Conservation (phyloP, 2,113 vertebrate species). For the Apteryx owenii region DNA sequence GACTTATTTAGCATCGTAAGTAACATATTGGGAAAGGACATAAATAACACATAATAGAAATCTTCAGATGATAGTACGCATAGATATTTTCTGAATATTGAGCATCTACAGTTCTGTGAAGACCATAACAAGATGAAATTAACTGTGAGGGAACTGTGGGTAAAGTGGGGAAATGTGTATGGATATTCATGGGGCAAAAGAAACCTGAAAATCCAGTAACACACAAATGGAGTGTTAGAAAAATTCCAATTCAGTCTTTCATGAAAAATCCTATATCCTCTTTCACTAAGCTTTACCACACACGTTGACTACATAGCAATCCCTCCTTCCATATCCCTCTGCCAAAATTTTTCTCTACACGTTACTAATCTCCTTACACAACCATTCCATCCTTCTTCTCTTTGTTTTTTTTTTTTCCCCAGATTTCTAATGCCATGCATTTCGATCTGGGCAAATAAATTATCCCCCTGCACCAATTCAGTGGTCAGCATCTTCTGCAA, state of each 20-base stretch:
- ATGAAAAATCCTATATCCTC: not conserved
- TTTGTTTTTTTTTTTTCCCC: too few species aligned
- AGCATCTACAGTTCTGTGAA: not conserved
- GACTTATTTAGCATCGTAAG: not conserved
- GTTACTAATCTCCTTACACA: not conserved
- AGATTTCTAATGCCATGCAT: not conserved
- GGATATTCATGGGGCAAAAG: not conserved
- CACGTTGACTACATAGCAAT: not conserved
- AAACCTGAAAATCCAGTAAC: not conserved
- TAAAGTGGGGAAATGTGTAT: not conserved
- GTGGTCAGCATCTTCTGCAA: not conserved
- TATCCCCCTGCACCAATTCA: not conserved
- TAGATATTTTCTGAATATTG: not conserved
- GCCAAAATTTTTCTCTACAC: not conserved
- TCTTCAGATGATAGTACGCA: not conserved
- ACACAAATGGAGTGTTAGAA: not conserved
- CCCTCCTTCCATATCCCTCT: not conserved
- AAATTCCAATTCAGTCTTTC: not conserved
- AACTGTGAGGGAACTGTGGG: not conserved
- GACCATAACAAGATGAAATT: not conserved
- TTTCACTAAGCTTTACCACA: not conserved
- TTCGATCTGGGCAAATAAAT: not conserved
- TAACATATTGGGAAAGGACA: not conserved
- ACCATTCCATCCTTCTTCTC: not conserved
- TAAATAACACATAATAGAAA: not conserved